A percentile compares a stretch with the other conserved stretches of the same genome.
These are phyloP conservation scores for Oryzias dopingdopingensis DNA, from an alignment of 2,797 vertebrate genomes.

Conservation along the genomic window DNA sequence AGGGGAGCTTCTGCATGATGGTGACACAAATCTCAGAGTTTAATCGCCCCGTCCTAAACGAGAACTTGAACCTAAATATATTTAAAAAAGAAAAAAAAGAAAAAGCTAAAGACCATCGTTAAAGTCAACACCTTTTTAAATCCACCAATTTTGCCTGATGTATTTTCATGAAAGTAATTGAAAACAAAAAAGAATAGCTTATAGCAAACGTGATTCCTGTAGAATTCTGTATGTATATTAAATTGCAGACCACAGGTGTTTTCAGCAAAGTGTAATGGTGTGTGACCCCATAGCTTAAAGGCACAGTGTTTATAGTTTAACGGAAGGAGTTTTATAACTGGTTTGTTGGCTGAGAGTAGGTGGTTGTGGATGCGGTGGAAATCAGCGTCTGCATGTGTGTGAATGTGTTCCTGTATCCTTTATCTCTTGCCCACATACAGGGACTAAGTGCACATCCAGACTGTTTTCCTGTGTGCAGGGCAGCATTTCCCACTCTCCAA, in stretches of 20 bases:
- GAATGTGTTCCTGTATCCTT: conserved; percentile 38
- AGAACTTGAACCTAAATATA: conserved; percentile 25
- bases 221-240: conserved; percentile 35
- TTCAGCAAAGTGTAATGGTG: conserved; percentile 15
- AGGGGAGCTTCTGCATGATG: conserved; percentile 27
- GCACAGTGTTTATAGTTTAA: conserved; percentile 29
- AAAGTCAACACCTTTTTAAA: too few relatives aligned
- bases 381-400: conserved; percentile 25
- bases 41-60: conserved; percentile 39
- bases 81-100: not conserved
- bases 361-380: conserved; percentile 4
- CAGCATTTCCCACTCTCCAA: conserved; percentile 70
- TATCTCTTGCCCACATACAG: conserved; percentile 67
- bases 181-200: too few relatives aligned
- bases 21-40: conserved; percentile 31
- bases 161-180: too few relatives aligned
- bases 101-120: too few relatives aligned
- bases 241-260: conserved; percentile 18
- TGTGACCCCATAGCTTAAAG: conserved; percentile 18
- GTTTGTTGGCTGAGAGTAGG: conserved; percentile 32
- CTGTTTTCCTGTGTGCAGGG: conserved; percentile 74
- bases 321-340: conserved; percentile 29
- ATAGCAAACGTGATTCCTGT: conserved; percentile 3
- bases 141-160: too few relatives aligned
- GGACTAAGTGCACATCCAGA: conserved; percentile 67